Evolutionary conservation across 2,888 invertebrate genomes (phyloP), one percentile per base, ranked within the genome.

Genomic region (Lucinisca nassula): DNA sequence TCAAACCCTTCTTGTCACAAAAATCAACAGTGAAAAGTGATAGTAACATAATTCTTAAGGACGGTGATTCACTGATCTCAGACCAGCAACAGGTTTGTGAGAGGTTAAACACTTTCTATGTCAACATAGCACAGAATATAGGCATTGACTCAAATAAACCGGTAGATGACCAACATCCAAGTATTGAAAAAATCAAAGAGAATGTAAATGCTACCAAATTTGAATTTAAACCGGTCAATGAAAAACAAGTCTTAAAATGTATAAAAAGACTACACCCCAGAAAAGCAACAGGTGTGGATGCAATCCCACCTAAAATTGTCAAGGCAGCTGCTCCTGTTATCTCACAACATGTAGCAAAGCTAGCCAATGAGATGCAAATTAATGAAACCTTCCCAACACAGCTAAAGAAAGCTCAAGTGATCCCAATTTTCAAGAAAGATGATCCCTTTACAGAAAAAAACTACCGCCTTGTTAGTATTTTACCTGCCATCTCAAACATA

Each of bases 271-370:
- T 70, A 3, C 21, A 82, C n/a, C 49, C 55, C 17, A 75, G 80
- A 70, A 84, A 84, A 35, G 80, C 80, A 12, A 80, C 55, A 24
- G 84, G 76, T 37, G 30, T 61, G 30, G 67, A 84, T 70, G 79
- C n/a, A n/a, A n/a, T n/a, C n/a, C n/a, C n/a, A n/a, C n/a, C n/a
- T n/a, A n/a, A n/a, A n/a, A n/a, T n/a, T n/a, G n/a, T n/a, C n/a
- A n/a, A n/a, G n/a, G n/a, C n/a, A n/a, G n/a, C n/a, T n/a, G n/a
- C n/a, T n/a, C n/a, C n/a, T n/a, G n/a, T n/a, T n/a, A n/a, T n/a
- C n/a, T n/a, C n/a, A n/a, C n/a, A n/a, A n/a, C n/a, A n/a, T n/a
- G n/a, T n/a, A n/a, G n/a, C n/a, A n/a, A n/a, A n/a, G n/a, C n/a
- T n/a, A n/a, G n/a, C n/a, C n/a, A n/a, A n/a, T n/a, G n/a, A n/a